Conservation (phyloP, 2,797 vertebrate genomes). For the Falco novaeseelandiae region DNA sequence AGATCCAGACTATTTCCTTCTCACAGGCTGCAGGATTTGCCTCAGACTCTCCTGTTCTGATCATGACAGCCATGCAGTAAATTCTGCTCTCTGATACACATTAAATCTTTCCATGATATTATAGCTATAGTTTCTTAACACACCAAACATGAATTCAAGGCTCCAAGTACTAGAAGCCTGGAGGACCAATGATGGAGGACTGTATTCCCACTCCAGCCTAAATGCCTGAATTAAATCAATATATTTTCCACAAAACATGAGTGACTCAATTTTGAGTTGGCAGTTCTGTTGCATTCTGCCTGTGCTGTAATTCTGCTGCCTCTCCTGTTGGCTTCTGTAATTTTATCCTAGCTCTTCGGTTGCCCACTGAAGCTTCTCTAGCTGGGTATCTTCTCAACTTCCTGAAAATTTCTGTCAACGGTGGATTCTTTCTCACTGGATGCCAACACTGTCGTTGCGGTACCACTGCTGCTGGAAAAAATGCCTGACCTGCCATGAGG, state of each 20-base stretch:
- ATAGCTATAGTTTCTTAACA: neutral
- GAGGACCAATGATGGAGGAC: neutral
- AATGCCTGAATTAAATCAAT: neutral
- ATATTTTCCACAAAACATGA: neutral
- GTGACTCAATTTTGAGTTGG: neutral
- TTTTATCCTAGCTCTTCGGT: neutral
- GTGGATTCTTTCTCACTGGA: neutral
- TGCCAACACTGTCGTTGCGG: neutral
- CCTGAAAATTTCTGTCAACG: neutral
- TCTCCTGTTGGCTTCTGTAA: neutral
- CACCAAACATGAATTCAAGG: neutral
- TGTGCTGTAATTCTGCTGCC: neutral
- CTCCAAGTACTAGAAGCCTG: neutral
- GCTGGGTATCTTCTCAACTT: neutral
- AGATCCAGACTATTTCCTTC: rapidly evolving
- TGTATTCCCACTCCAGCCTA: neutral
- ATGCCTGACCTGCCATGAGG: neutral
- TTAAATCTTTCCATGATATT: neutral
- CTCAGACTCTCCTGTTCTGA: neutral
- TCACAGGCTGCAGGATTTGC: neutral
- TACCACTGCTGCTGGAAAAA: neutral
- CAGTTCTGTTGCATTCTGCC: neutral
- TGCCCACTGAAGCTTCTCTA: neutral
- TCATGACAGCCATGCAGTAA: neutral
- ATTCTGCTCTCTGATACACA: neutral